These are phyloP conservation scores for Anastatus disparis DNA, from an alignment of 1,140 invertebrate genomes.

Conservation along the genomic window DNA sequence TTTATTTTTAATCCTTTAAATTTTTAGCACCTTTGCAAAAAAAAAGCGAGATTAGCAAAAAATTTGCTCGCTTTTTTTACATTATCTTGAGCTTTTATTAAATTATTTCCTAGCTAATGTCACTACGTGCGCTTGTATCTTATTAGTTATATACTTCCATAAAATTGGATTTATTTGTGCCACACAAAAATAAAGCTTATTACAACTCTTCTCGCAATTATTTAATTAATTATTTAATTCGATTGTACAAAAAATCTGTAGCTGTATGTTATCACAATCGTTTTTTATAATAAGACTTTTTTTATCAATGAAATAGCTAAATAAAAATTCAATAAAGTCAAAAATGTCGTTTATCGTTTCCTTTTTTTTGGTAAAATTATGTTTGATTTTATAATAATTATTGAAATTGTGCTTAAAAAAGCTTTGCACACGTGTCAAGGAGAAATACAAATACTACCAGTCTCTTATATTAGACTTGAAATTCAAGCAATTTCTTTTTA, in stretches of 20 bases:
- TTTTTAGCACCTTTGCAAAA: too few species aligned
- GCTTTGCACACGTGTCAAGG: constrained; percentile 2
- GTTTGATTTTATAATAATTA: background rate
- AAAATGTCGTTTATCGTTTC: too few species aligned
- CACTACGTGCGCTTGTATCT: background rate
- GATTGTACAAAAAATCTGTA: constrained; percentile 33
- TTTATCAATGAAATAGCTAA: constrained; percentile 2
- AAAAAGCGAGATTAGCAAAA: too few species aligned
- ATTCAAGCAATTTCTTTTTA: background rate
- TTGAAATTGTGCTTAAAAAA: constrained; percentile 14
- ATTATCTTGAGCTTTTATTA: background rate
- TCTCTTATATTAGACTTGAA: constrained; percentile 27
- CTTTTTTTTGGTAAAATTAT: background rate
- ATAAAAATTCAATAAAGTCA: background rate
- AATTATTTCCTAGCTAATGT: background rate
- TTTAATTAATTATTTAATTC: constrained; percentile 15
- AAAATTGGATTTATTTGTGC: constrained; percentile 24
- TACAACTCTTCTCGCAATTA: constrained; percentile 4
- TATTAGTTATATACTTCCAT: constrained; percentile 13
- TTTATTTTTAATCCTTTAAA: too few species aligned
- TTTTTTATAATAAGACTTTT: constrained; percentile 27
- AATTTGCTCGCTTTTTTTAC: background rate
- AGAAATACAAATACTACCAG: constrained; percentile 26
- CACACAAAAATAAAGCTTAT: constrained; percentile 33
- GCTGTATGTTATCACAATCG: constrained; percentile 37